phyloP scores from a whole-genome alignment of 2,797 vertebrate species.

The Schizopygopsis pylzovi region DNA sequence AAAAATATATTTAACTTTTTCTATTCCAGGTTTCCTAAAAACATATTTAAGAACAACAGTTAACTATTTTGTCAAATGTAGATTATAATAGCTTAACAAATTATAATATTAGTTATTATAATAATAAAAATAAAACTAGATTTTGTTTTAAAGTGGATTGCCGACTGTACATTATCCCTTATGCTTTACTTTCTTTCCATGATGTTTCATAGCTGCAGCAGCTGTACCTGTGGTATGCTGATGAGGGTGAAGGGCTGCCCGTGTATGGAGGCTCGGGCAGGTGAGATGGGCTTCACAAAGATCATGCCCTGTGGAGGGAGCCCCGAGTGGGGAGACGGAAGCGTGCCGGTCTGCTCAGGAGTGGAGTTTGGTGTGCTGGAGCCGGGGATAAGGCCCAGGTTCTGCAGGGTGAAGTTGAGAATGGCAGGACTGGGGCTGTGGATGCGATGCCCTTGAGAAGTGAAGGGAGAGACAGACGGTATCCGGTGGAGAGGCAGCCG shows the following conservation, averaged over 20 bases:
- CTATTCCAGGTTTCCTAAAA: background rate
- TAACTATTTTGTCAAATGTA: background rate
- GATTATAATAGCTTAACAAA: background rate
- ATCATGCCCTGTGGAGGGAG: constrained; percentile 80
- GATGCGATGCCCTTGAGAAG: constrained; percentile 71
- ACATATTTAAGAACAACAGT: background rate
- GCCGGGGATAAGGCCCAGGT: constrained; percentile 85
- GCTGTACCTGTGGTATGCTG: constrained; percentile 78
- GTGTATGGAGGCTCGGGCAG: constrained; percentile 54
- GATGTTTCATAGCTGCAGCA: background rate
- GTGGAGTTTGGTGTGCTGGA: constrained; percentile 63
- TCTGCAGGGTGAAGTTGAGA: constrained; percentile 92
- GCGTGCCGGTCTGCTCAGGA: constrained; percentile 63
- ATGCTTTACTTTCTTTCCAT: background rate
- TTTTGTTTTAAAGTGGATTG: background rate
- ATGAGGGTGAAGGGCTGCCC: constrained; percentile 73
- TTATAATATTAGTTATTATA: background rate
- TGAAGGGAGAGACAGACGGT: constrained; percentile 72
- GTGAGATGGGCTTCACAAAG: constrained; percentile 77
- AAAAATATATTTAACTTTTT: background rate
- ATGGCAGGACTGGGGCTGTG: constrained; percentile 85
- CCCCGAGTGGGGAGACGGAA: constrained; percentile 65
- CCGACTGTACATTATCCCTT: background rate
- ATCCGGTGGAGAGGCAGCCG: constrained; percentile 71
- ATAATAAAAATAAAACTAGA: background rate